Percentiles rank a stretch among this genome's conserved stretches.
These are phyloP conservation scores for Rhopalosiphum padi DNA, from an alignment of 1,140 invertebrate genomes.

Conservation along the genomic window DNA sequence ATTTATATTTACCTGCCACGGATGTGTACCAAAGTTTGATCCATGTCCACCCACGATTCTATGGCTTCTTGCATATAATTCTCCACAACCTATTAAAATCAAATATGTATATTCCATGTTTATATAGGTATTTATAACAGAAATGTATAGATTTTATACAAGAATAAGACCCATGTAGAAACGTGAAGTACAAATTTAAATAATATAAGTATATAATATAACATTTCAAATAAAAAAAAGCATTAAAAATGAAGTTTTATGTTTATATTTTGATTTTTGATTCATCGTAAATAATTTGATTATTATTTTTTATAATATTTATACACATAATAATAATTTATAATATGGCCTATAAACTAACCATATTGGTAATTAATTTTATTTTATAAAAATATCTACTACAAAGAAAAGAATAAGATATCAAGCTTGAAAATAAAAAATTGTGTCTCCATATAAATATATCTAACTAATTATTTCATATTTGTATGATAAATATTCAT, in stretches of 20 bases:
- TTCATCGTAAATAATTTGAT: too few species aligned
- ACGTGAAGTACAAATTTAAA: background rate
- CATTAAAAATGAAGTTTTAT: background rate
- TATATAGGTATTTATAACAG: background rate
- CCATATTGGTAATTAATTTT: too few species aligned
- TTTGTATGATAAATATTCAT: background rate
- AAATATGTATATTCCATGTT: background rate
- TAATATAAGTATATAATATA: slow-evolving; percentile 56
- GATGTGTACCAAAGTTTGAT: slow-evolving; percentile 87
- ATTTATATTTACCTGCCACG: slow-evolving; percentile 77
- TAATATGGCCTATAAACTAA: too few species aligned
- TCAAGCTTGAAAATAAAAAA: background rate
- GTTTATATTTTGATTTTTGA: too few species aligned
- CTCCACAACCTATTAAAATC: slow-evolving; percentile 76
- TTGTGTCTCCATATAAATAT: background rate
- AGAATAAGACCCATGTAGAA: background rate
- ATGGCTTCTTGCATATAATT: slow-evolving; percentile 83
- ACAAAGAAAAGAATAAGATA: background rate
- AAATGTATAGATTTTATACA: background rate
- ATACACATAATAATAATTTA: too few species aligned
- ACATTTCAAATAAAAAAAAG: slow-evolving; percentile 27
- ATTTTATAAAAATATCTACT: too few species aligned
- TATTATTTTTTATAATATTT: too few species aligned
- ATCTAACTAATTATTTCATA: background rate
- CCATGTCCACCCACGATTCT: slow-evolving; percentile 92